Percentiles rank a stretch among this genome's conserved stretches.
Conservation (phyloP, 2,797 vertebrate genomes). For the Lates japonicus region DNA sequence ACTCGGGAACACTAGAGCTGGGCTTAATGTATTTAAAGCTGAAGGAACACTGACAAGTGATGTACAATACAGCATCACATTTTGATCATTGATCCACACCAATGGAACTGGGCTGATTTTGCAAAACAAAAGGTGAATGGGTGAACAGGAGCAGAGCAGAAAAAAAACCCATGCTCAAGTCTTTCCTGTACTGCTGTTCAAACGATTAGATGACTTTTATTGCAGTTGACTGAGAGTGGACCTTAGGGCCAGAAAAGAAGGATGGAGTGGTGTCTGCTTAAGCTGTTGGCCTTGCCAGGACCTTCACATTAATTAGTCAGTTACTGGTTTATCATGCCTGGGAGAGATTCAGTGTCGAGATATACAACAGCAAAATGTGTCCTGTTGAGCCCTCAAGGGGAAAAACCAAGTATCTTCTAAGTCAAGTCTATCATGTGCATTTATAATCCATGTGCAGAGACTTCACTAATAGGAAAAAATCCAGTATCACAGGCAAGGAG, state of each 20-base stretch:
- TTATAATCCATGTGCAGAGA: not conserved
- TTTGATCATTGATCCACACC: not conserved
- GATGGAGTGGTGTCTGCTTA: not conserved
- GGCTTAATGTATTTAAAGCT: conserved; percentile 1
- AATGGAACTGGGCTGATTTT: not conserved
- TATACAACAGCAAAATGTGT: not conserved
- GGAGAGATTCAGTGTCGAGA: not conserved
- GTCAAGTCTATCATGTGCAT: not conserved
- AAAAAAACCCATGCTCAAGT: not conserved
- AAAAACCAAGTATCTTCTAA: not conserved
- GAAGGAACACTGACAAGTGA: not conserved
- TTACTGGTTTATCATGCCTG: not conserved
- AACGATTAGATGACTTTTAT: not conserved
- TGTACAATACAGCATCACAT: not conserved
- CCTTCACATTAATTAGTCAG: not conserved
- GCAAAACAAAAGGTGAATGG: not conserved
- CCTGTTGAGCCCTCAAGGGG: not conserved
- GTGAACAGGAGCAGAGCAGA: not conserved
- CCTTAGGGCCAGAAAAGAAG: too few species aligned
- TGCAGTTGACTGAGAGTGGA: not conserved
- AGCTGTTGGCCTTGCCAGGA: not conserved
- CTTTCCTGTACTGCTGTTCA: not conserved
- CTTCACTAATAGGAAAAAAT: not conserved
- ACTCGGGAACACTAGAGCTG: conserved; percentile 2
- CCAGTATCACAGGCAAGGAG: not conserved